phyloP scores from a whole-genome alignment of 2,797 vertebrate genomes.

The Ctenochaetus hawaiiensis region DNA sequence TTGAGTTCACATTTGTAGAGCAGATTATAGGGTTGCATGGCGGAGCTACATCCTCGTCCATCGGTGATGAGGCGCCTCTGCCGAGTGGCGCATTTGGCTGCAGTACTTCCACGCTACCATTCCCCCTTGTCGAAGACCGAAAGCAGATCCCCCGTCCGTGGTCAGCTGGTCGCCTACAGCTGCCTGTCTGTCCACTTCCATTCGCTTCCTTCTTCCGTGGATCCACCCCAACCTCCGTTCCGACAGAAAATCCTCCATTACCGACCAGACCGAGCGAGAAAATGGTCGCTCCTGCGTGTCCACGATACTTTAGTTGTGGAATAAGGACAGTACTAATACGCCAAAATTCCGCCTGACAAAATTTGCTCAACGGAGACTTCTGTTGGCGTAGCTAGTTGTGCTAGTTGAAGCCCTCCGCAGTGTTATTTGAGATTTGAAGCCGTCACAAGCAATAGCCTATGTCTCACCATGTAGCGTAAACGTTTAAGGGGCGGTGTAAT shows the following conservation, averaged over 20 bases:
- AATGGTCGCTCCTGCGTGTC: conserved; percentile 73
- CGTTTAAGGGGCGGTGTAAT: conserved; percentile 91
- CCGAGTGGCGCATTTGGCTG: conserved; percentile 86
- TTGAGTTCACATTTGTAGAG: conserved; percentile 14
- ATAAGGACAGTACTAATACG: conserved; percentile 58
- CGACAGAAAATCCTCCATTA: conserved; percentile 84
- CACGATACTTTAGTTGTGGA: conserved; percentile 61
- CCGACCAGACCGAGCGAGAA: conserved; percentile 69
- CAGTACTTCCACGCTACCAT: conserved; percentile 85
- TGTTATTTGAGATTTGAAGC: conserved; percentile 91
- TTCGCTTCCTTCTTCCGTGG: conserved; percentile 87
- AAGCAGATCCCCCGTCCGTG: conserved; percentile 87
- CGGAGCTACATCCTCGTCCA: conserved; percentile 83
- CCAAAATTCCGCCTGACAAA: conserved; percentile 66
- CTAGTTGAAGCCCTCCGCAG: conserved; percentile 82
- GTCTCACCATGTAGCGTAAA: conserved; percentile 89
- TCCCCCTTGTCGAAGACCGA: conserved; percentile 85
- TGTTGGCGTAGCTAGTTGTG: conserved; percentile 65
- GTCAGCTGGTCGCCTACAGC: conserved; percentile 91
- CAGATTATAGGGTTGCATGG: conserved; percentile 69
- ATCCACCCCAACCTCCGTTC: conserved; percentile 85
- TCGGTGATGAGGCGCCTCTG: conserved; percentile 81
- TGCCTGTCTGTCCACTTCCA: conserved; percentile 82
- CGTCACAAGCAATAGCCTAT: conserved; percentile 88
- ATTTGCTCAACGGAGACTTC: conserved; percentile 64